These are phyloP conservation scores for Thunnus maccoyii DNA, from an alignment of 2,113 vertebrate species.

Conservation along the genomic window DNA sequence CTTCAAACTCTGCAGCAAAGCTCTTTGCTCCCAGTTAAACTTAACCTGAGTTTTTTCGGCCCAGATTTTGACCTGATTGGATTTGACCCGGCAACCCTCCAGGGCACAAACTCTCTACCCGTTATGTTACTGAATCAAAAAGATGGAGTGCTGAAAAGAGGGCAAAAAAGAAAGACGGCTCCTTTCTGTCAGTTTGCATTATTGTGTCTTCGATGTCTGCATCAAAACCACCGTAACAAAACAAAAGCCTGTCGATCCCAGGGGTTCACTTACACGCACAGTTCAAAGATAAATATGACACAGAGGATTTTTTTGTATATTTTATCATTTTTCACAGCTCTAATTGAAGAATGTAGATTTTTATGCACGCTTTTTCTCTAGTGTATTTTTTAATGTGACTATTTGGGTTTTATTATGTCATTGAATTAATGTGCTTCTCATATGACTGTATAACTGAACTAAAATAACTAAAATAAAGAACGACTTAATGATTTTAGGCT, in stretches of 20 bases:
- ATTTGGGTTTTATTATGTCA: not conserved
- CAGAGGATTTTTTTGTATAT: too few species aligned
- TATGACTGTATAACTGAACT: not conserved
- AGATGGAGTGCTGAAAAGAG: not conserved
- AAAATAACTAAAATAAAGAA: not conserved
- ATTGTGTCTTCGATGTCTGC: not conserved
- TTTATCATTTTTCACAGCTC: conserved; percentile 15
- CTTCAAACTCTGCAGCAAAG: not conserved
- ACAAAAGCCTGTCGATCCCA: not conserved
- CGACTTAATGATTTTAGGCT: not conserved
- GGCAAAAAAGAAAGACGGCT: not conserved
- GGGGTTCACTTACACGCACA: not conserved
- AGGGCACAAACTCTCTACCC: not conserved
- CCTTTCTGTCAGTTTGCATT: not conserved
- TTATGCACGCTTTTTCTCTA: not conserved
- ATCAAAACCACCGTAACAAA: not conserved
- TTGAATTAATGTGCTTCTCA: not conserved
- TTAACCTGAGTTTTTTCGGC: not conserved
- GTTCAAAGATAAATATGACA: not conserved
- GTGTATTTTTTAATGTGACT: conserved; percentile 1
- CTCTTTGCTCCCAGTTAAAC: not conserved
- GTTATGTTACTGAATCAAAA: conserved; percentile 2
- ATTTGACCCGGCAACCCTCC: conserved; percentile 1
- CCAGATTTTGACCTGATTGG: conserved; percentile 33
- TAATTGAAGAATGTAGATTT: not conserved